Evolutionary conservation across 2,797 vertebrate genomes (phyloP).

Genomic region (Periparus ater): DNA sequence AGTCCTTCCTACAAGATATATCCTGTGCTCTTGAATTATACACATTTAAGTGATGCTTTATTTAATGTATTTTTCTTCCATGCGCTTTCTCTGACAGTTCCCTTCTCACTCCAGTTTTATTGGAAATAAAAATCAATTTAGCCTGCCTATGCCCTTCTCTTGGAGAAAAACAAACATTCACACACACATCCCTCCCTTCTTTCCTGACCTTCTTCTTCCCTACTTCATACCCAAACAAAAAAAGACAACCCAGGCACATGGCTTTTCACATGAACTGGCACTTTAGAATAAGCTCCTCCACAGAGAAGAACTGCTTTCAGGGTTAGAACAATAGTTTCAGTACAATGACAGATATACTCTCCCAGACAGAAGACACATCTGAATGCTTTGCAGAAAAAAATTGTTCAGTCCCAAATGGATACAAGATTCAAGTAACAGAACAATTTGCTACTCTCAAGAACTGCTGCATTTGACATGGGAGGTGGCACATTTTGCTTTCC

Average conservation of each 20-base stretch:
- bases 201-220: not conserved
- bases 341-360: conserved; percentile 35
- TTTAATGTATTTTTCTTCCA: conserved; percentile 19
- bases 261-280: conserved; percentile 56
- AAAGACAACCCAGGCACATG: not conserved
- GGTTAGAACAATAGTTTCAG: conserved; percentile 32
- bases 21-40: not conserved
- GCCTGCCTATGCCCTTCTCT: not conserved
- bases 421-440: conserved; percentile 15
- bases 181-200: not conserved
- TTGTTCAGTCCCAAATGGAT: conserved; percentile 17
- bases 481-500: not conserved
- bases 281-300: conserved; percentile 57
- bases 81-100: not conserved
- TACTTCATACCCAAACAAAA: not conserved
- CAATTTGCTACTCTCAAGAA: conserved; percentile 1
- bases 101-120: not conserved
- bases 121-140: conserved; percentile 64
- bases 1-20: not conserved
- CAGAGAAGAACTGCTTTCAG: conserved; percentile 47
- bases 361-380: conserved; percentile 45
- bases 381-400: conserved; percentile 33
- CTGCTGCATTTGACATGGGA: not conserved
- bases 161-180: not conserved
- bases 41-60: not conserved